Evolutionary conservation across 30 jellyfish, hydroid and myxozoan genomes (phyloP).

Genomic region (Turritopsis rubra): DNA sequence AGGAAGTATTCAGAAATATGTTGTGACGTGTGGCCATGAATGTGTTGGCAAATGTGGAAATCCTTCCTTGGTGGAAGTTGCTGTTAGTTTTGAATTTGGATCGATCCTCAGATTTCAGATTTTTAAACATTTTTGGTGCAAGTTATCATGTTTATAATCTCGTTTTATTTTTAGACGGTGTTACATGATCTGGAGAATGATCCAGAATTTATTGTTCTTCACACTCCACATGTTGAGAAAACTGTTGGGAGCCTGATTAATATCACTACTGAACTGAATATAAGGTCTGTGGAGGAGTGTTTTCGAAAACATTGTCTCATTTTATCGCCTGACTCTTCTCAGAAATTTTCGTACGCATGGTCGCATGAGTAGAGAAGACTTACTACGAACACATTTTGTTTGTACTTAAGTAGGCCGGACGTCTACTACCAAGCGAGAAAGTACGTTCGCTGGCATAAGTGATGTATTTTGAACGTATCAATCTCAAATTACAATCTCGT

Average conservation of each 20-base stretch:
- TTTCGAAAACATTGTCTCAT: too few species aligned
- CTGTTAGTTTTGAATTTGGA: background rate
- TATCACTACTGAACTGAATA: background rate
- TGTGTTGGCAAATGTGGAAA: slow-evolving; percentile 15
- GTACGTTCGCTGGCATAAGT: too few species aligned
- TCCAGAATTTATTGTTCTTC: background rate
- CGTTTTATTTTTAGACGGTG: background rate
- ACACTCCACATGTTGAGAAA: background rate
- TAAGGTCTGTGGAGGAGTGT: background rate
- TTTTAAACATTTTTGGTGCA: too few species aligned
- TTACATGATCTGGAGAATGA: slow-evolving; percentile 6
- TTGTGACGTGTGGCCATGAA: slow-evolving; percentile 6
- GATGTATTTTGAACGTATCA: too few species aligned
- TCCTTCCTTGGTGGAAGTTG: background rate
- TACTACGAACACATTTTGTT: too few species aligned
- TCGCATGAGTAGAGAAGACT: too few species aligned
- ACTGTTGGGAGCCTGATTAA: background rate
- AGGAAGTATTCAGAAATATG: background rate
- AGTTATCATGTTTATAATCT: background rate
- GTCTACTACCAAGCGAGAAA: too few species aligned
- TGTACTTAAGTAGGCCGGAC: too few species aligned
- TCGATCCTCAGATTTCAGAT: too few species aligned
- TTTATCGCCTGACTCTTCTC: too few species aligned
- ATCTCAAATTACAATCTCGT: too few species aligned
- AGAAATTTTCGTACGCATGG: too few species aligned